These are phyloP conservation scores for Chaitophorus viminalis DNA, from an alignment of 2,888 invertebrate genomes.

Conservation along the genomic window DNA sequence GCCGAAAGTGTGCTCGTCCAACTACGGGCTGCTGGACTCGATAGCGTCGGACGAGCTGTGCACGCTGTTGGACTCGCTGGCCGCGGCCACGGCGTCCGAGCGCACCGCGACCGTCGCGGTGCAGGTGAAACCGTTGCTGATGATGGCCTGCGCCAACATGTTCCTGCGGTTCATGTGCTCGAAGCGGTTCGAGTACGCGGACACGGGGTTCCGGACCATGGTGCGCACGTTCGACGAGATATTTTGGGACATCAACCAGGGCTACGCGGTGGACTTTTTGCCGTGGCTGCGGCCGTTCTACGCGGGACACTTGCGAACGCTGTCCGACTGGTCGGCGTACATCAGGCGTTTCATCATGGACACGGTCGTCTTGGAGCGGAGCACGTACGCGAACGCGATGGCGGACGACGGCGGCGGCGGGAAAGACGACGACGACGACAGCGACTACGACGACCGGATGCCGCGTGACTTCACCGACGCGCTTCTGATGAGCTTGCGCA, in stretches of 20 bases:
- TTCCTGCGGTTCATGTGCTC: conserved; percentile 89
- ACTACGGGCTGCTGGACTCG: conserved; percentile 76
- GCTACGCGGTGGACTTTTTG: conserved; percentile 86
- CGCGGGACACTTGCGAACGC: conserved; percentile 74
- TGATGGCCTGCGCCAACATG: conserved; percentile 83
- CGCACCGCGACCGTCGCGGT: too few relatives aligned
- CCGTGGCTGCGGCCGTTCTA: conserved; percentile 84
- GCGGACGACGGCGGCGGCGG: neutral
- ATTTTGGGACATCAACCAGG: conserved; percentile 88
- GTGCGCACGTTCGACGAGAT: conserved; percentile 84
- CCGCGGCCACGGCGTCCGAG: conserved; percentile 64
- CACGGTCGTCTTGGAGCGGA: conserved; percentile 66
- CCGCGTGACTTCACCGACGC: conserved; percentile 81
- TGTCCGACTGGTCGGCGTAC: conserved; percentile 76
- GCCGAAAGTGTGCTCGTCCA: conserved; percentile 78
- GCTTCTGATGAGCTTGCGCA: conserved; percentile 76
- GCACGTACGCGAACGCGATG: neutral
- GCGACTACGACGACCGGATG: conserved; percentile 64
- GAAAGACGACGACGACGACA: neutral
- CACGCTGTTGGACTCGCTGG: conserved; percentile 73
- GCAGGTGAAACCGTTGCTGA: conserved; percentile 77
- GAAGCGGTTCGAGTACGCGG: conserved; percentile 77
- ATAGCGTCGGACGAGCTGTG: conserved; percentile 74
- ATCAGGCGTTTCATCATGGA: conserved; percentile 78
- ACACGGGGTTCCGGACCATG: conserved; percentile 75